Conservation (phyloP, 1,140 invertebrate genomes). For the Periplaneta americana region DNA sequence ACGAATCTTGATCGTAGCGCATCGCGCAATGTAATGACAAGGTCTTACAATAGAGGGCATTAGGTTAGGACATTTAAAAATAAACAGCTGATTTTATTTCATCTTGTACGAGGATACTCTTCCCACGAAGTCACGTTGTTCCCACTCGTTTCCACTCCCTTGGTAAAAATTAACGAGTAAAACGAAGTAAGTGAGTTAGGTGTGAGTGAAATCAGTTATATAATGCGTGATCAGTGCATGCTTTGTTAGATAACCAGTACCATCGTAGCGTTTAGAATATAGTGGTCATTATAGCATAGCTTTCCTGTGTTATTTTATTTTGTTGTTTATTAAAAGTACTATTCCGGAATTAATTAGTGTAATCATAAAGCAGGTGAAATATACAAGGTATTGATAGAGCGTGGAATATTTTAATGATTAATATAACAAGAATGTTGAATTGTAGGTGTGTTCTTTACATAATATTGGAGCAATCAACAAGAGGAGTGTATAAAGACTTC, state of each 20-base stretch:
- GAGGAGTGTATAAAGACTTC: not conserved
- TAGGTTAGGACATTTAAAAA: not conserved
- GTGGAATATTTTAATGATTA: not conserved
- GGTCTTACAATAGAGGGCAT: not conserved
- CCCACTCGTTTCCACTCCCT: too few species aligned
- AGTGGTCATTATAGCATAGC: not conserved
- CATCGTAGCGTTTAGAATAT: not conserved
- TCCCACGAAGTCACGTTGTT: not conserved
- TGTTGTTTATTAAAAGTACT: not conserved
- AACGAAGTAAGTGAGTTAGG: not conserved
- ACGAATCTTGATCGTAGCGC: too few species aligned
- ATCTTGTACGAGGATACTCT: not conserved
- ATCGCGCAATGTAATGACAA: not conserved
- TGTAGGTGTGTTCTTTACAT: too few species aligned
- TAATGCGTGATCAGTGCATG: not conserved
- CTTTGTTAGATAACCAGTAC: not conserved
- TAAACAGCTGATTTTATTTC: not conserved
- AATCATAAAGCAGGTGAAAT: not conserved
- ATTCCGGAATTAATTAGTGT: not conserved
- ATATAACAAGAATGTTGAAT: rapidly evolving
- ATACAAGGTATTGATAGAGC: too few species aligned
- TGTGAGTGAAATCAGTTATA: not conserved
- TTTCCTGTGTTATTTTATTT: not conserved
- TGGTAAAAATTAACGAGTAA: not conserved
- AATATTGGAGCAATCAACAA: not conserved